Evolutionary conservation across 2,113 vertebrate species (phyloP), one percentile per base, ranked within the genome.

Genomic region (Leucosticte australis): DNA sequence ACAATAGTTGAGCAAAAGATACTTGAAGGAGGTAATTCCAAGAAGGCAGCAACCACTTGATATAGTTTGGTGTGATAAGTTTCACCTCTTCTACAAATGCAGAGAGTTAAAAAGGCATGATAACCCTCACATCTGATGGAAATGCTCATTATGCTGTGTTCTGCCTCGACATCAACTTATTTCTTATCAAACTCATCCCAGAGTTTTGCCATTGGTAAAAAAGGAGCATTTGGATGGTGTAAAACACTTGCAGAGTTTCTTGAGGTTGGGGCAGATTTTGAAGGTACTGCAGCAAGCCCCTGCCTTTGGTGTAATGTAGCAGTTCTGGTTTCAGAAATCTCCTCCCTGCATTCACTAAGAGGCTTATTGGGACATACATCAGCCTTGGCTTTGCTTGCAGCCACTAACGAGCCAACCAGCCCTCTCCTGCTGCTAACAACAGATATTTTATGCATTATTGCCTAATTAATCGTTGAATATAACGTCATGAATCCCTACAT

Each of bases 401-500:
- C 80, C 94, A 86, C 91, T 96, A 97, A 96, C 1, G 37, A 95
- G 91, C 68, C 93, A 95, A 92, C 55, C 75, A 91, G 90, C 89
- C 86, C 84, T 78, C 0, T 3, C 82, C 92, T 85, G 57, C 70
- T 95, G 92, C 92, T 95, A 96, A 97, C 96, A 97, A 74, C 64
- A 96, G 85, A 95, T 83, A 96, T 92, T 92, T 96, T 76, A 83
- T 69, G 92, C 95, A 69, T 96, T 96, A 95, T 24, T 96, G 89
- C 78, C 96, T 97, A 91, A 97, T 97, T 97, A 97, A 96, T 95
- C 42, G 23, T 78, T 93, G 89, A 83, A 78, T 77, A 71, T 80
- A 94, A 95, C 42, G 27, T 64, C 87, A 95, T 41, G 35, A 78
- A 86, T 92, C 86, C 77, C 74, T 83, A 42, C 49, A 79, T 90